phyloP scores from a whole-genome alignment of 2,797 vertebrate genomes.

The Glyptemys insculpta region DNA sequence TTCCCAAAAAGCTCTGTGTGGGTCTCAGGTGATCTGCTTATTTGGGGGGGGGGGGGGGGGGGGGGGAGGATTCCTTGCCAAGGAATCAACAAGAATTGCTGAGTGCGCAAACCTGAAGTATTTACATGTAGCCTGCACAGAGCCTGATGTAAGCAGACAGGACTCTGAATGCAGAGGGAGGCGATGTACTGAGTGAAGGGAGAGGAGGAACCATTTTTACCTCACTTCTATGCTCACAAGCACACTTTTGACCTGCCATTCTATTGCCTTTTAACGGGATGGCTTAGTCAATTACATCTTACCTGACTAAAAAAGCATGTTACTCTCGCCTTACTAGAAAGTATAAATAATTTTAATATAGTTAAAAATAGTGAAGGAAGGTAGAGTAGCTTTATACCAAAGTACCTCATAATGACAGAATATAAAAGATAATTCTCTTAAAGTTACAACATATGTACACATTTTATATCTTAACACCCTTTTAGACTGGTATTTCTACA shows the following conservation, averaged over 20 bases:
- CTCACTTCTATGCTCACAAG: constrained; percentile 6
- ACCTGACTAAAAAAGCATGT: constrained; percentile 37
- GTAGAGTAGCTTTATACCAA: constrained; percentile 15
- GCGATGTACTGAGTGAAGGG: background rate
- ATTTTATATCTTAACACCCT: background rate
- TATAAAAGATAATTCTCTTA: constrained; percentile 23
- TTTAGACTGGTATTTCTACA: constrained; percentile 46
- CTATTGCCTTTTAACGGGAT: constrained; percentile 36
- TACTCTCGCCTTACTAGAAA: constrained; percentile 11
- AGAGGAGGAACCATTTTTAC: background rate
- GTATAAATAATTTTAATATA: constrained; percentile 44
- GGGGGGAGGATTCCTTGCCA: background rate
- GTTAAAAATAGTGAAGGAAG: background rate
- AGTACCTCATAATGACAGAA: constrained; percentile 11
- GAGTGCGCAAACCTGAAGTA: background rate
- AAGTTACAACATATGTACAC: background rate
- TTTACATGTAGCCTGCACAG: background rate
- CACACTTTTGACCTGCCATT: constrained; percentile 12
- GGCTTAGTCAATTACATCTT: constrained; percentile 32
- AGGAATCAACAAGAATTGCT: constrained; percentile 8
- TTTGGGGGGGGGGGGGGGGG: background rate
- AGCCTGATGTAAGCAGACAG: background rate
- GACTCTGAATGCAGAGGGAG: background rate
- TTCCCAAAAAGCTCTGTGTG: background rate
- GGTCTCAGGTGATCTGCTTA: background rate